Percentiles rank a stretch among this genome's conserved stretches.
Evolutionary conservation across 92 coral and sea anemone genomes (phyloP).

Genomic region (Actinernus sp.): DNA sequence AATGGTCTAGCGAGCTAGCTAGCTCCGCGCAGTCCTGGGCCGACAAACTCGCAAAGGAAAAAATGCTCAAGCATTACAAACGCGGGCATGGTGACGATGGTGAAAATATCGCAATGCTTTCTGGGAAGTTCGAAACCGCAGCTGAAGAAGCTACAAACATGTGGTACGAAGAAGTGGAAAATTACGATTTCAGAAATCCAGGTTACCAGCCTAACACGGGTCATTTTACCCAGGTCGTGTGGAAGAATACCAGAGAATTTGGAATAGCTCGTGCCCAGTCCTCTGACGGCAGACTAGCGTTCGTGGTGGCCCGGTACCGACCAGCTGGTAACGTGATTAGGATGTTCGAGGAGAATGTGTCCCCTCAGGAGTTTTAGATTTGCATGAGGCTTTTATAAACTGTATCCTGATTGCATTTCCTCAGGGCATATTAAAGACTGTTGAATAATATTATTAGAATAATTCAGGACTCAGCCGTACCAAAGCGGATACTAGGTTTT

Average conservation of each 20-base stretch:
- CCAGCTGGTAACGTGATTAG: slow-evolving; percentile 91
- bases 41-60: slow-evolving; percentile 88
- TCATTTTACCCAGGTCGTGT: slow-evolving; percentile 94
- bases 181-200: slow-evolving; percentile 78
- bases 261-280: slow-evolving; percentile 91
- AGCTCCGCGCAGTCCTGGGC: slow-evolving; percentile 95
- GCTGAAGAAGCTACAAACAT: slow-evolving; percentile 84
- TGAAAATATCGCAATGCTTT: slow-evolving; percentile 90
- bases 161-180: slow-evolving; percentile 89
- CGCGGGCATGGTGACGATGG: slow-evolving; percentile 88
- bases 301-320: slow-evolving; percentile 91
- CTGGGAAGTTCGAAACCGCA: slow-evolving; percentile 80
- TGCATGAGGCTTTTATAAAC: too few species aligned
- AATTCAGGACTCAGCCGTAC: too few species aligned
- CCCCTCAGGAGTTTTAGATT: slow-evolving; percentile 16
- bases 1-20: slow-evolving; percentile 92
- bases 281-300: slow-evolving; percentile 67
- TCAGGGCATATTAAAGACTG: too few species aligned
- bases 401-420: too few species aligned
- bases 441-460: too few species aligned
- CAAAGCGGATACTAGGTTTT: too few species aligned
- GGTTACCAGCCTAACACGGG: slow-evolving; percentile 91
- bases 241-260: slow-evolving; percentile 86
- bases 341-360: slow-evolving; percentile 66
- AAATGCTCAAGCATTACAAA: slow-evolving; percentile 74